Evolutionary conservation across 2,888 invertebrate genomes (phyloP).

Genomic region (Lasioglossum vierecki): DNA sequence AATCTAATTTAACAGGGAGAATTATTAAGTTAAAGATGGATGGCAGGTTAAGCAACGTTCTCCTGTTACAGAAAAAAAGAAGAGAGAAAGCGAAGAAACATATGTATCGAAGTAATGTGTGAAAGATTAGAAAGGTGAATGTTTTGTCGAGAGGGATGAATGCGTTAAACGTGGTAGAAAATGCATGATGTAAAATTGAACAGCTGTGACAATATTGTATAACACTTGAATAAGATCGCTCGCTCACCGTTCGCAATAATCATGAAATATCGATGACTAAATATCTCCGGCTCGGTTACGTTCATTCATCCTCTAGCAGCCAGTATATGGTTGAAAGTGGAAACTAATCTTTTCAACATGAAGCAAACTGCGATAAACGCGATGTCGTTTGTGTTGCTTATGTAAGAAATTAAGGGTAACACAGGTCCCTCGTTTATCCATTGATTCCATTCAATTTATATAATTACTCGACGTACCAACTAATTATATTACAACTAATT

Average conservation of each 20-base stretch:
- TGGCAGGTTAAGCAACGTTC: not conserved
- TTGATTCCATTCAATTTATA: not conserved
- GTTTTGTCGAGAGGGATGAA: not conserved
- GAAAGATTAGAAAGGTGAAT: conserved; percentile 10
- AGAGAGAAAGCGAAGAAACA: not conserved
- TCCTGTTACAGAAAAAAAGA: not conserved
- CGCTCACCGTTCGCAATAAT: not conserved
- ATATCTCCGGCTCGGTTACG: not conserved
- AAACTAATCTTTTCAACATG: not conserved
- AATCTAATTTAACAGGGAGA: no score
- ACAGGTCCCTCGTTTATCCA: not conserved
- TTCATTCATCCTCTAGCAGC: no score
- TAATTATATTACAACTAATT: not conserved
- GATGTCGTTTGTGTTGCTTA: not conserved
- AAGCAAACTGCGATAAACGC: not conserved
- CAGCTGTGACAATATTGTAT: not conserved
- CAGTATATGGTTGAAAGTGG: not conserved
- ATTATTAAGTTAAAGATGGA: not conserved
- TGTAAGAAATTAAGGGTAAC: not conserved
- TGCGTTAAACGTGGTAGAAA: not conserved
- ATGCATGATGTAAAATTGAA: not conserved
- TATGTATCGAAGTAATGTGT: not conserved
- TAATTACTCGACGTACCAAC: not conserved
- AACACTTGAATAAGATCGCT: not conserved
- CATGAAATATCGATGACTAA: not conserved